Conservation (phyloP, 2,113 vertebrate species). For the Cephalopterus ornatus region DNA sequence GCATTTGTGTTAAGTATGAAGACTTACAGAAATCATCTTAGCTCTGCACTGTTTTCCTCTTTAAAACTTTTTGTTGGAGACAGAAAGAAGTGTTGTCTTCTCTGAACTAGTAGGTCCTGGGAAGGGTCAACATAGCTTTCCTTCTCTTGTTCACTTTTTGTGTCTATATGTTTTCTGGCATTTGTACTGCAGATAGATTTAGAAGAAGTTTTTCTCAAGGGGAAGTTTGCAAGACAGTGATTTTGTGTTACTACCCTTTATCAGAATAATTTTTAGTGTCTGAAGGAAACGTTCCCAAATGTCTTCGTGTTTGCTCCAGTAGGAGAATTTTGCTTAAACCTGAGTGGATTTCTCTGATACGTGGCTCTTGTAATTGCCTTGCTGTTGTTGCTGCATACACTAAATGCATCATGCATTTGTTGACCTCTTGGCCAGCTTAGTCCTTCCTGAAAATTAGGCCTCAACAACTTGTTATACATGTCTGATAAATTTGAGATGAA, state of each 20-base stretch:
- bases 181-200: background rate
- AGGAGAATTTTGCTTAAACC: background rate
- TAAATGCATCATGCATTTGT: background rate
- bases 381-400: background rate
- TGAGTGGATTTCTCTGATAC: background rate
- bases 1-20: background rate
- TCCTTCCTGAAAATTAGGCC: background rate
- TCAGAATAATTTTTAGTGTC: background rate
- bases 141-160: background rate
- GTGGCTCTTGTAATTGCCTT: background rate
- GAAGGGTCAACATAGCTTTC: background rate
- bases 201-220: background rate
- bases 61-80: background rate
- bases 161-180: background rate
- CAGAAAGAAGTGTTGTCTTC: background rate
- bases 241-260: background rate
- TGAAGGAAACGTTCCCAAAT: background rate
- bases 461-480: fast-evolving
- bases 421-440: background rate
- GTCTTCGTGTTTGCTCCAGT: background rate
- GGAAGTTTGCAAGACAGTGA: background rate
- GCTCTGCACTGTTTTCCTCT: background rate
- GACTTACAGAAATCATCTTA: background rate
- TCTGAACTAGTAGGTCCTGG: background rate
- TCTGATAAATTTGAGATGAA: background rate